Evolutionary conservation across 2,888 invertebrate species (phyloP), one percentile per base, ranked within the genome.

Genomic region (Zootermopsis nevadensis): DNA sequence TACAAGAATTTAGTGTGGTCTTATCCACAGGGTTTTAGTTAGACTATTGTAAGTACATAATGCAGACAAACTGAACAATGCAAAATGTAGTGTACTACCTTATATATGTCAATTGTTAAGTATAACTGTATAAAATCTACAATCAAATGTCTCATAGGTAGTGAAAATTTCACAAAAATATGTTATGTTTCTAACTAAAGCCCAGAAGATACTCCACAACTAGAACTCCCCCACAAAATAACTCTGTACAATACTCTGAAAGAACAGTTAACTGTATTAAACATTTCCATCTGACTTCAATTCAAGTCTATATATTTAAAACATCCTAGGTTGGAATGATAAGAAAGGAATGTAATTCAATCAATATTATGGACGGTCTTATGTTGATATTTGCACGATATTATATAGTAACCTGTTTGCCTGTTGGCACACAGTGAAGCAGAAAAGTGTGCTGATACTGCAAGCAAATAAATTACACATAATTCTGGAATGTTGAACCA

Each of bases 301-400:
- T 27, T 72, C 42, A 67, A 69, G 31, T 27, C 19, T 7, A 60
- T 74, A 53, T 48, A 48, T 72, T 74, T 72, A 72, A 72, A 53
- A 66, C 60, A 33, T 38, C n/a, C 35, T 24, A 24, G 33, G 35
- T 10, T 82, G 74, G 74, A 82, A 82, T 82, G 82, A 35, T 66
- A 79, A 79, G 82, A 60, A 55, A 35, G 72, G 74, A 82, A 82
- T 38, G 82, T 53, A 38, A 35, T 76, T 60, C 30, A 19, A 67
- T 81, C 53, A 53, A 60, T 19, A 27, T 38, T 33, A 24, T 82
- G 82, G 82, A 82, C 82, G 82, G 82, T 82, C 76, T 82, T 53
- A 55, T 82, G 53, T 74, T 74, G 82, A 82, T 82, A 82, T 53
- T 33, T 55, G 38, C 66, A 66, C 38, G 31, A 12, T 60, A 66